phyloP scores from a whole-genome alignment of 2,888 invertebrate genomes.

The Dolichopus griseipennis region DNA sequence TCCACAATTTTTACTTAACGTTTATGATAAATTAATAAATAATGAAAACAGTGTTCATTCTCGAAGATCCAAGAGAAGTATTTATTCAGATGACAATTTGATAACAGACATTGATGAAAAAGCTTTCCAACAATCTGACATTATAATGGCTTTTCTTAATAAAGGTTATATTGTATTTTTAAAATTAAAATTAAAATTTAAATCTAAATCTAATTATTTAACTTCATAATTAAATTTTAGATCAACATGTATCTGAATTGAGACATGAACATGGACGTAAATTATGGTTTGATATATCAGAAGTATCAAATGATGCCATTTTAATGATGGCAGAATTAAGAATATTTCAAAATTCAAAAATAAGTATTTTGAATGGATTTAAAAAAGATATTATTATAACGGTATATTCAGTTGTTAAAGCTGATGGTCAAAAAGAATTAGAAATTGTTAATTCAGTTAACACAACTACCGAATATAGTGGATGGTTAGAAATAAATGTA shows the following conservation, averaged over 20 bases:
- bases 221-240: slow-evolving; percentile 40
- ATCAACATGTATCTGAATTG: slow-evolving; percentile 65
- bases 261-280: slow-evolving; percentile 79
- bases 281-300: slow-evolving; percentile 87
- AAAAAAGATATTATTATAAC: slow-evolving; percentile 36
- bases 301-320: slow-evolving; percentile 73
- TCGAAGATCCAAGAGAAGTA: slow-evolving; percentile 50
- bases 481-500: slow-evolving; percentile 82
- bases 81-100: slow-evolving; percentile 54
- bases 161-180: slow-evolving; percentile 50
- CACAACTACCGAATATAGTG: slow-evolving; percentile 65
- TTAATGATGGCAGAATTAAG: slow-evolving; percentile 76
- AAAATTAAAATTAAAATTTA: neutral
- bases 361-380: slow-evolving; percentile 35
- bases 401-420: slow-evolving; percentile 33
- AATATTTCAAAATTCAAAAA: slow-evolving; percentile 55
- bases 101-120: slow-evolving; percentile 72
- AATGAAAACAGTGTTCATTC: slow-evolving; percentile 45
- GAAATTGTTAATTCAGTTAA: slow-evolving; percentile 67
- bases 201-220: slow-evolving; percentile 15
- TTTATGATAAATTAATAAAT: slow-evolving; percentile 70
- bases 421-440: slow-evolving; percentile 53
- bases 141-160: slow-evolving; percentile 90
- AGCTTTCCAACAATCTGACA: slow-evolving; percentile 84
- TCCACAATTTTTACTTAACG: slow-evolving; percentile 78